Percentiles rank a stretch among this genome's conserved stretches.
Evolutionary conservation across 2,888 invertebrate species (phyloP).

Genomic region (Drosophila demipolita): DNA sequence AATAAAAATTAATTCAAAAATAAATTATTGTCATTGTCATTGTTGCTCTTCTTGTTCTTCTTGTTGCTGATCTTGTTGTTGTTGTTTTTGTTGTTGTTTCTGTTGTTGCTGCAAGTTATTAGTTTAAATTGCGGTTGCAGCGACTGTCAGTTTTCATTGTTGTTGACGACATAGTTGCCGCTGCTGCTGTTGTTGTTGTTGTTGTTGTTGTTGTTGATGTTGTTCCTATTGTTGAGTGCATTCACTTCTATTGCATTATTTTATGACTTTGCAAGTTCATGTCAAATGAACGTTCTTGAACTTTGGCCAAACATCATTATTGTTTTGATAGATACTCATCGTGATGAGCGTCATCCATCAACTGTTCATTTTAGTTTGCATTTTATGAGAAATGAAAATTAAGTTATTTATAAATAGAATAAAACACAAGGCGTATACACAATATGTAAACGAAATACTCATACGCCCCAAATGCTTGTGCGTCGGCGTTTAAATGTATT

Average conservation of each 20-base stretch:
- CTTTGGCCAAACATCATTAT: conserved; percentile 32
- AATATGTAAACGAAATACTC: conserved; percentile 28
- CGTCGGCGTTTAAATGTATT: neutral
- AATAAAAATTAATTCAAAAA: conserved; percentile 79
- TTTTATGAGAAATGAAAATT: conserved; percentile 10
- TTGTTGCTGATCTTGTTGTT: conserved; percentile 28
- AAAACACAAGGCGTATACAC: conserved; percentile 41
- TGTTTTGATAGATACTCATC: conserved; percentile 5
- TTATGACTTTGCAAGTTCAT: conserved; percentile 82
- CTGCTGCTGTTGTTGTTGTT: conserved; percentile 23
- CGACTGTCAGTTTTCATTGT: conserved; percentile 59
- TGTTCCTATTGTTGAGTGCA: conserved; percentile 60
- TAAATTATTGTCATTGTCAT: conserved; percentile 79
- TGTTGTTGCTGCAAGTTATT: conserved; percentile 68
- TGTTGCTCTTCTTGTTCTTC: conserved; percentile 46
- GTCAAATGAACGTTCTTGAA: conserved; percentile 77
- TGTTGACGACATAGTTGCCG: conserved; percentile 61
- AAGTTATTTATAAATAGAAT: neutral
- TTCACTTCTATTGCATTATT: conserved; percentile 79
- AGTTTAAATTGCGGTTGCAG: conserved; percentile 80
- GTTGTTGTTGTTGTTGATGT: conserved; percentile 7
- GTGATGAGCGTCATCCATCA: conserved; percentile 22
- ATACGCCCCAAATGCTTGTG: conserved; percentile 28
- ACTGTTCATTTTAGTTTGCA: conserved; percentile 18
- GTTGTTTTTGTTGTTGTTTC: conserved; percentile 20